phyloP scores from a whole-genome alignment of 2,888 invertebrate species.

The Dolichomitus sp. region DNA sequence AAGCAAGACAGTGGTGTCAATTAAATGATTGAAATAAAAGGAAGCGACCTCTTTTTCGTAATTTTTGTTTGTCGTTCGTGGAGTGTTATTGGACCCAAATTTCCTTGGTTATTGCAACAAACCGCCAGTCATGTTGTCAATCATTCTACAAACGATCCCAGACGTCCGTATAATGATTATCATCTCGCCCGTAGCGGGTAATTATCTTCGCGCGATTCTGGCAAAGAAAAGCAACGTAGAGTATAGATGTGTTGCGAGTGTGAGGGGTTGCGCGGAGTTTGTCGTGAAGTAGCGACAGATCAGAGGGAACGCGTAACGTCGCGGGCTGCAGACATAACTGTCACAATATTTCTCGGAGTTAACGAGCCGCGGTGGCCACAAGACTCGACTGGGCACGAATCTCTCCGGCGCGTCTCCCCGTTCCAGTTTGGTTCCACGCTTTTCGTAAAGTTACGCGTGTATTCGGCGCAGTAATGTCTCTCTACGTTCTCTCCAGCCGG shows the following conservation, averaged over 20 bases:
- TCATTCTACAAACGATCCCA: conserved; percentile 12
- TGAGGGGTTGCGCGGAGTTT: conserved; percentile 37
- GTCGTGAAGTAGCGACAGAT: conserved; percentile 76
- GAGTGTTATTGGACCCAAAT: neutral
- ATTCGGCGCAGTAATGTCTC: neutral
- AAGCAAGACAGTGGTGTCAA: neutral
- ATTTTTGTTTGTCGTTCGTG: neutral
- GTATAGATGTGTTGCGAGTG: conserved; percentile 46
- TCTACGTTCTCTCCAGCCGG: conserved; percentile 56
- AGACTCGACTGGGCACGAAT: conserved; percentile 52
- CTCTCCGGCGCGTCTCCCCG: conserved; percentile 18
- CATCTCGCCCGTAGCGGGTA: conserved; percentile 75
- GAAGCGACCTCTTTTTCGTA: neutral
- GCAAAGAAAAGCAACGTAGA: conserved; percentile 32
- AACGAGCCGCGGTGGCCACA: conserved; percentile 81
- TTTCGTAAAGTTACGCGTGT: conserved; percentile 20
- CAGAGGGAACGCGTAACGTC: conserved; percentile 79
- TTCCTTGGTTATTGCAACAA: neutral
- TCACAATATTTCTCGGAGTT: conserved; percentile 85
- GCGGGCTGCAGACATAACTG: conserved; percentile 82
- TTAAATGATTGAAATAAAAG: neutral
- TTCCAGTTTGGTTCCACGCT: conserved; percentile 55
- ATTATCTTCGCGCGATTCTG: conserved; percentile 71
- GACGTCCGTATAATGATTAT: conserved; percentile 71
- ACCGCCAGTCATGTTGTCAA: neutral